Base-by-base conservation (phyloP, 1,140 invertebrate species). In the Planococcus citri region DNA sequence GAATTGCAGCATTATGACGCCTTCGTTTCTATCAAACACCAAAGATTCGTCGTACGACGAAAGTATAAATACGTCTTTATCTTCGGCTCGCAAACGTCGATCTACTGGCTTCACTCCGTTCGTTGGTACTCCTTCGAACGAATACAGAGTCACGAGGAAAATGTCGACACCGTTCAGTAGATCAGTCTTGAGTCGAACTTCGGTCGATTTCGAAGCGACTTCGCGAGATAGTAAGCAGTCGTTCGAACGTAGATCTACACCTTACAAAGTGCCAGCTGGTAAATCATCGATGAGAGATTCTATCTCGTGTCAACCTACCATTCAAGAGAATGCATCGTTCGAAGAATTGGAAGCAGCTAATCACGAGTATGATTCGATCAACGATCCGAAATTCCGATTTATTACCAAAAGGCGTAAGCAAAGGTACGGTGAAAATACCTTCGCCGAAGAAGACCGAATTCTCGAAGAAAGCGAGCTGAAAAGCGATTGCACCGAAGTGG, bases 201-300 rank as follows among this genome's bases (percentile, higher is more conserved):
- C 60, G 22, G 24, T 25, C 22, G 60, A 64, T 10, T 24, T 64
- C 22, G 60, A 64, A 27, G 60, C 6, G n/a, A 25, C 1, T 4
- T n/a, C 60, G 22, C 60, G 60, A 9, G 60, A 25, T 27, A 2
- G 3, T 10, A 24, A 17, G 17, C 20, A 9, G 14, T 64, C 60
- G 25, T 64, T 21, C 2, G 60, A 64, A 27, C 60, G 60, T 24
- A 2, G 25, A 64, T 64, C 60, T 10, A 64, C 60, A 4, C 60
- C 60, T 4, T 27, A 24, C 9, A 64, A 64, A 64, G 60, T 17
- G 12, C 10, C 21, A 3, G 2, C 41, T 51, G 12, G 6, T 27
- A 64, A 64, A 64, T 64, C 60, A 24, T 24, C 25, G 60, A 64
- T 64, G 12, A 10, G 60, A 6, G 60, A 64, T 20, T 64, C 60